Base-by-base conservation (phyloP, 2,888 invertebrate species). In the Rhamnusium bicolor region DNA sequence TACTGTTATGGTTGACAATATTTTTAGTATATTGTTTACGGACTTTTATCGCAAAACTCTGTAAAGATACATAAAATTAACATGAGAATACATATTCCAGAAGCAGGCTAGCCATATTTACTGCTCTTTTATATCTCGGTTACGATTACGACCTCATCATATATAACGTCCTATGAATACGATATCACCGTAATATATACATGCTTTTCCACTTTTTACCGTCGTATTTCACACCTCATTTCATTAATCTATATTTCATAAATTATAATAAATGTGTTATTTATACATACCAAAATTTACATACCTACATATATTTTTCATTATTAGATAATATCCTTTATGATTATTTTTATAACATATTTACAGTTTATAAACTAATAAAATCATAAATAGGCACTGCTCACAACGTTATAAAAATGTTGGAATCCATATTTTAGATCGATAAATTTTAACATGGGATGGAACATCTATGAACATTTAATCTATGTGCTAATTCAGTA, bases 141-240 rank as follows among this genome's bases (percentile, higher is more conserved):
- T 86, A 86, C 79, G 82, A 80, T 86, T 86, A 86, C 78, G 82
- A 82, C 80, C 82, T 83, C 84, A 84, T 85, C 85, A 85, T 84
- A 82, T 84, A 85, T 85, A 85, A 84, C 83, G 81, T 82, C 80
- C 84, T 83, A 86, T 86, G 86, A 86, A 86, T 86, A 85, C 81
- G 81, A 82, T 83, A 86, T 83, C 81, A 83, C 81, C 81, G 79
- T 79, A 79, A 66, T 72, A 75, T 75, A 74, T 83, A 85, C 86
- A 85, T 76, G 85, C 78, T 84, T 86, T 85, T 85, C 83, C 85
- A 85, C 85, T 86, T 85, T 84, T 86, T 84, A 81, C 80, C 73
- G 78, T 74, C 78, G 78, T 79, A 82, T 81, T 81, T 81, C 80
- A 75, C 80, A 49, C 49, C 49, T 79, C 76, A 68, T 78, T 74